phyloP scores from a whole-genome alignment of 2,113 vertebrate genomes.

The Agapornis roseicollis region DNA sequence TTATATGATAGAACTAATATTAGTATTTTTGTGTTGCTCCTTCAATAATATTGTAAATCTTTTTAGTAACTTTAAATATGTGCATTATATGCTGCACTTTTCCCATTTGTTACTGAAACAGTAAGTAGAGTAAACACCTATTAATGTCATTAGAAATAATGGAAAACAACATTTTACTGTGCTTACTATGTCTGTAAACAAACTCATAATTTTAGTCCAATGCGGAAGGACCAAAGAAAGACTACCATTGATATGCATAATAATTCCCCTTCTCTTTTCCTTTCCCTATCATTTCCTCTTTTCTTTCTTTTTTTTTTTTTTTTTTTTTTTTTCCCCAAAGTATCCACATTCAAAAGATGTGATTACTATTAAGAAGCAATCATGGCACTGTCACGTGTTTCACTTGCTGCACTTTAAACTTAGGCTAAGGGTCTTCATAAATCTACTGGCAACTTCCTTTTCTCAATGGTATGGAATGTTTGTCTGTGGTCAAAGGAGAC shows the following conservation, averaged over 20 bases:
- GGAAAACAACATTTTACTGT: not conserved
- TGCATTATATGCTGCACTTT: not conserved
- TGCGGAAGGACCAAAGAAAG: not conserved
- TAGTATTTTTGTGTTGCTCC: not conserved
- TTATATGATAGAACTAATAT: not conserved
- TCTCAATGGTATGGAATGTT: not conserved
- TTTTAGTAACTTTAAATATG: not conserved
- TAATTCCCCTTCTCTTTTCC: not conserved
- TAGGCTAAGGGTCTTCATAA: not conserved
- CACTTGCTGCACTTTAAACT: not conserved
- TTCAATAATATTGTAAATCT: not conserved
- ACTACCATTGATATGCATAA: not conserved
- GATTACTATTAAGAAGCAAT: not conserved
- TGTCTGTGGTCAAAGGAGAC: fast-evolving
- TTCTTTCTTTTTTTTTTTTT: fast-evolving
- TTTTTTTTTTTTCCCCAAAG: fast-evolving
- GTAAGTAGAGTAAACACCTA: not conserved
- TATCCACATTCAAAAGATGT: not conserved
- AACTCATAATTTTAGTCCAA: not conserved
- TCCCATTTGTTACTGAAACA: not conserved
- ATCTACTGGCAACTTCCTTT: not conserved
- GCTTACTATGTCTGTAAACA: not conserved
- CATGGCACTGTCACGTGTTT: not conserved
- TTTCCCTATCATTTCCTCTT: not conserved
- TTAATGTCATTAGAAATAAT: not conserved